Evolutionary conservation across 2,888 invertebrate genomes (phyloP).

Genomic region (Zaprionus obscuricornis): DNA sequence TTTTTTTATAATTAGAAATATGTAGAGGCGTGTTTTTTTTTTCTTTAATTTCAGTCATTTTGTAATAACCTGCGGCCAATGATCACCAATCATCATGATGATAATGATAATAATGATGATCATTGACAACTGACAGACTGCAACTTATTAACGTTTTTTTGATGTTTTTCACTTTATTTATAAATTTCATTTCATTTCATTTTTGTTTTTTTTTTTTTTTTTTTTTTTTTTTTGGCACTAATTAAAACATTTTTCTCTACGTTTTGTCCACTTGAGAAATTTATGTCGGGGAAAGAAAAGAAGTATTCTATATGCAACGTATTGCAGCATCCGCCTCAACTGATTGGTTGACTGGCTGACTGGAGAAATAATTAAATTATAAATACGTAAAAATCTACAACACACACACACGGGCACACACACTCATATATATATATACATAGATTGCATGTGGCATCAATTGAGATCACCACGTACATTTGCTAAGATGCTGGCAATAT

Average conservation of each 20-base stretch:
- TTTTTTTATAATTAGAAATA: slow-evolving; percentile 68
- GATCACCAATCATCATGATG: slow-evolving; percentile 25
- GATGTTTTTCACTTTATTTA: slow-evolving; percentile 49
- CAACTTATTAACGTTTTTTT: slow-evolving; percentile 55
- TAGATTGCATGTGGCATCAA: slow-evolving; percentile 27
- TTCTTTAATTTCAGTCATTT: no score
- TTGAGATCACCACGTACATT: slow-evolving; percentile 27
- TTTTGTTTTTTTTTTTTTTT: no score
- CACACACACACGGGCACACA: background rate
- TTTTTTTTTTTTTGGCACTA: slow-evolving; percentile 46
- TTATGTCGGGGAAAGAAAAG: slow-evolving; percentile 4
- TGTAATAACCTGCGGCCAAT: slow-evolving; percentile 40
- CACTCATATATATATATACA: background rate
- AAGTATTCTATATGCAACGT: slow-evolving; percentile 1
- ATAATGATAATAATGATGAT: background rate
- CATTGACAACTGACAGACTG: slow-evolving; percentile 16
- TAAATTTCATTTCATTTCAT: no score
- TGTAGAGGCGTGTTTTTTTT: slow-evolving; percentile 33
- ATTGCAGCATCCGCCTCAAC: slow-evolving; percentile 14
- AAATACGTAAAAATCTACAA: slow-evolving; percentile 9
- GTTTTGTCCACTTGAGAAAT: slow-evolving; percentile 65
- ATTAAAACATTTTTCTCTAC: slow-evolving; percentile 49
- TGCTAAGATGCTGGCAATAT: background rate
- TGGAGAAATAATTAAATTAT: slow-evolving; percentile 57
- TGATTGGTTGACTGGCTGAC: no score